Evolutionary conservation across 1,140 invertebrate species (phyloP).

Genomic region (Drosophila funebris): DNA sequence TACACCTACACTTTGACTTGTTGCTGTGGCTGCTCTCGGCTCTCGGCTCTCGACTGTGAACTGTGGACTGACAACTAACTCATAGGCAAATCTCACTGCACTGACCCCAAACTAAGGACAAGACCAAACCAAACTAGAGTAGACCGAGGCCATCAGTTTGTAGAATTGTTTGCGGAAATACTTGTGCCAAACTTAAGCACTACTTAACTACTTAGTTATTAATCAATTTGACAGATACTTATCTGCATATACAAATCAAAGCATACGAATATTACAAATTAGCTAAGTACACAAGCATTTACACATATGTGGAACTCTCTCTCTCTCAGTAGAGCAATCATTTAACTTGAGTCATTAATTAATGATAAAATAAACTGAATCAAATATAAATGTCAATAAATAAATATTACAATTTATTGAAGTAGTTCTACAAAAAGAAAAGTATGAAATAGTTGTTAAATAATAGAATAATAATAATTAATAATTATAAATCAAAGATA

Average conservation of each 20-base stretch:
- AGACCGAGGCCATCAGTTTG: background rate
- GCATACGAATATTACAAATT: background rate
- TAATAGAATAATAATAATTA: no score
- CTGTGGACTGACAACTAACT: background rate
- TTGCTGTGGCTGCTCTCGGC: background rate
- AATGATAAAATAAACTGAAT: no score
- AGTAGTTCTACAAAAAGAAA: no score
- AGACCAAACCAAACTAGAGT: no score
- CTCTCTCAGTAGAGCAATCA: no score
- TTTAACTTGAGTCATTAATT: no score
- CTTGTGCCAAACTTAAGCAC: background rate
- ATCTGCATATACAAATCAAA: slow-evolving; percentile 13
- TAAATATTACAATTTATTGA: no score
- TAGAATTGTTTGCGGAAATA: slow-evolving; percentile 13
- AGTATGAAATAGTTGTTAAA: no score
- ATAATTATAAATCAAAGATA: no score
- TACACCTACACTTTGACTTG: slow-evolving; percentile 37
- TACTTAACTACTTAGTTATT: slow-evolving; percentile 5
- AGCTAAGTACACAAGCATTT: background rate
- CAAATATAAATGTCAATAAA: no score
- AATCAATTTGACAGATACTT: slow-evolving; percentile 28
- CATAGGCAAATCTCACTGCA: slow-evolving; percentile 8
- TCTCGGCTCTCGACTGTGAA: no score
- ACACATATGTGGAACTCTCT: no score
- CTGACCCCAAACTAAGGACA: background rate